Conservation (phyloP, 2,888 invertebrate species). For the Cremastinae sp. region DNA sequence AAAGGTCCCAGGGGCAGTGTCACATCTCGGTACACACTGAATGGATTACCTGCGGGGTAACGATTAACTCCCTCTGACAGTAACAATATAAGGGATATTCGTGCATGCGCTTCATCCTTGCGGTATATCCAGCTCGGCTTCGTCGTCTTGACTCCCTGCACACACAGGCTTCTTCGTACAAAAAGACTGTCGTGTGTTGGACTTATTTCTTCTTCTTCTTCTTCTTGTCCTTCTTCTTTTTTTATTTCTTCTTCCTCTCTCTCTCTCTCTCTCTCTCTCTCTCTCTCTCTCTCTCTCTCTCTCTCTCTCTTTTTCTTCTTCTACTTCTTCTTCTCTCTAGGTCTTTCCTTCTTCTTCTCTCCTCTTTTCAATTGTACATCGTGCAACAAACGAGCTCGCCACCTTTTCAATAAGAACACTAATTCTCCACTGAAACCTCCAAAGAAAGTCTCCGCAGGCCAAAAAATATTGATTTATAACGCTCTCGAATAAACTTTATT, state of each 20-base stretch:
- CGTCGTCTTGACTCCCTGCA: background rate
- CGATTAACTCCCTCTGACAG: slow-evolving; percentile 62
- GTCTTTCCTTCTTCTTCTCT: slow-evolving; percentile 15
- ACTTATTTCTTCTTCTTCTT: slow-evolving; percentile 17
- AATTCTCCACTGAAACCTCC: slow-evolving; percentile 61
- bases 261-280: slow-evolving; percentile 41
- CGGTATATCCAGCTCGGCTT: slow-evolving; percentile 23
- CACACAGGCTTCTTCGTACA: background rate
- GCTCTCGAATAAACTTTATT: slow-evolving; percentile 12
- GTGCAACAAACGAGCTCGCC: slow-evolving; percentile 23
- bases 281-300: slow-evolving; percentile 19
- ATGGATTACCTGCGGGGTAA: slow-evolving; percentile 63
- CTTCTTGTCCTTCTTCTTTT: slow-evolving; percentile 38
- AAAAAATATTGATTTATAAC: slow-evolving; percentile 32
- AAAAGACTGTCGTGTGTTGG: background rate
- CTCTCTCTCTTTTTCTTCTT: slow-evolving; percentile 25
- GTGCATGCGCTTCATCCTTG: slow-evolving; percentile 40
- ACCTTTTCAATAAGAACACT: slow-evolving; percentile 46
- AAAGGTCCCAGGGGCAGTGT: slow-evolving; percentile 58
- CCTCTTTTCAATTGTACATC: slow-evolving; percentile 43
- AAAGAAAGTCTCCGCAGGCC: slow-evolving; percentile 14
- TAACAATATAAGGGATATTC: slow-evolving; percentile 58
- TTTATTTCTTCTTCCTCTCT: slow-evolving; percentile 20
- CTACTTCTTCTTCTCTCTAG: slow-evolving; percentile 40
- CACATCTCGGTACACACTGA: slow-evolving; percentile 52